phyloP scores from a whole-genome alignment of 2,113 vertebrate genomes.

The Tetrao urogallus region DNA sequence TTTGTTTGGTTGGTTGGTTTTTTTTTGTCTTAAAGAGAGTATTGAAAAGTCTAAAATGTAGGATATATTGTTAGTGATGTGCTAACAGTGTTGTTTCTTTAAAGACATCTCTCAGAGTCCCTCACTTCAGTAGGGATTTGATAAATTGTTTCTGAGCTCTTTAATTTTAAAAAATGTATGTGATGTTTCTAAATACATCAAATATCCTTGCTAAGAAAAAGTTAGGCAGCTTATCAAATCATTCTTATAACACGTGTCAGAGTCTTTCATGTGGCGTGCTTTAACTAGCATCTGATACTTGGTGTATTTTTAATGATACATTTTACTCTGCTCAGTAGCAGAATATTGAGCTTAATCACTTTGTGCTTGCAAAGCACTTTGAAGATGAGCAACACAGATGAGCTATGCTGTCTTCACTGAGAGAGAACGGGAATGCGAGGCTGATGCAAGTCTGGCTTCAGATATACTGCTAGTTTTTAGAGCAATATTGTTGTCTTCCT shows the following conservation, averaged over 20 bases:
- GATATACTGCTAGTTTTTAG: background rate
- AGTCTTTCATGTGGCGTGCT: background rate
- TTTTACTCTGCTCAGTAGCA: background rate
- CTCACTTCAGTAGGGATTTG: background rate
- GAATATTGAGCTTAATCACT: conserved; percentile 25
- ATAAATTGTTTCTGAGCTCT: background rate
- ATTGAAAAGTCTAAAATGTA: background rate
- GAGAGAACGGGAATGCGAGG: background rate
- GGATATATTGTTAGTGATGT: background rate
- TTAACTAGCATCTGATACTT: background rate
- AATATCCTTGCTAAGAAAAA: conserved; percentile 28
- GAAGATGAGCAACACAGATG: background rate
- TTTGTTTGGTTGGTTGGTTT: too few relatives aligned
- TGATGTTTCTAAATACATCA: background rate
- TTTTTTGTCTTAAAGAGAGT: background rate
- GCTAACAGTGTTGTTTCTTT: background rate
- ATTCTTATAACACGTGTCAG: background rate
- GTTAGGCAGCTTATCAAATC: background rate
- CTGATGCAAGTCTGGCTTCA: background rate
- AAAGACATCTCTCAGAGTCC: background rate
- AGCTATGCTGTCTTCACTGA: background rate
- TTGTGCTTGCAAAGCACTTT: conserved; percentile 21
- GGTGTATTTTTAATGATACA: background rate
- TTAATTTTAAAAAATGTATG: background rate
- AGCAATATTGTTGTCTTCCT: background rate